Evolutionary conservation across 2,888 invertebrate species (phyloP).

Genomic region (Deilephila porcellus): DNA sequence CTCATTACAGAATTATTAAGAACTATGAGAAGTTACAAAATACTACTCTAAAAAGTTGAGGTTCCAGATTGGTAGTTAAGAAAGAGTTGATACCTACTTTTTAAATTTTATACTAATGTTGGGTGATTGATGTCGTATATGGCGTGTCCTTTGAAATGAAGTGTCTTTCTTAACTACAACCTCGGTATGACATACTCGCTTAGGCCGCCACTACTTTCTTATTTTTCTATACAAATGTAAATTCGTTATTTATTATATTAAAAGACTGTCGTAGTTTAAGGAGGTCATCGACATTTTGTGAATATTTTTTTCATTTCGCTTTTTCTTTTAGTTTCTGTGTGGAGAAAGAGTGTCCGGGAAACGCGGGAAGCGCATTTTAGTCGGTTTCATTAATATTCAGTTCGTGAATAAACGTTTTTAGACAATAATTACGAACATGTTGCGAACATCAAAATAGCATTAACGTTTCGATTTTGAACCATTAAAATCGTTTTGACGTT

Average conservation of each 20-base stretch:
- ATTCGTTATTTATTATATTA: slow-evolving; percentile 45
- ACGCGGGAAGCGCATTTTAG: neutral
- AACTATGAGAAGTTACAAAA: slow-evolving; percentile 9
- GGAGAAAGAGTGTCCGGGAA: too few relatives aligned
- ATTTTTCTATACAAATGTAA: slow-evolving; percentile 44
- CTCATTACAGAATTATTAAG: neutral
- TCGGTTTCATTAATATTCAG: neutral
- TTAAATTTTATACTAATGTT: neutral
- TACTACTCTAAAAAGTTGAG: slow-evolving; percentile 6
- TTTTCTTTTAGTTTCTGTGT: neutral
- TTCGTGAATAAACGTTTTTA: neutral
- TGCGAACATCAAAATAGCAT: neutral
- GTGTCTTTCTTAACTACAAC: slow-evolving; percentile 15
- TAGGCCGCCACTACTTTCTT: slow-evolving; percentile 55
- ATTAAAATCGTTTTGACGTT: neutral
- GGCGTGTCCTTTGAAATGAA: neutral
- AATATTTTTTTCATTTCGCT: neutral
- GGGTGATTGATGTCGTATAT: neutral
- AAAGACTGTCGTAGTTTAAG: neutral
- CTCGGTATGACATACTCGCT: slow-evolving; percentile 42
- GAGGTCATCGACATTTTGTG: neutral
- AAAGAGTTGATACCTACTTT: neutral
- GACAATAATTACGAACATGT: neutral
- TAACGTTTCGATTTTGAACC: neutral
- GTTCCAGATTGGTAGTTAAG: neutral